Evolutionary conservation across 1,140 invertebrate species (phyloP).

Genomic region (Trissolcus basalis): DNA sequence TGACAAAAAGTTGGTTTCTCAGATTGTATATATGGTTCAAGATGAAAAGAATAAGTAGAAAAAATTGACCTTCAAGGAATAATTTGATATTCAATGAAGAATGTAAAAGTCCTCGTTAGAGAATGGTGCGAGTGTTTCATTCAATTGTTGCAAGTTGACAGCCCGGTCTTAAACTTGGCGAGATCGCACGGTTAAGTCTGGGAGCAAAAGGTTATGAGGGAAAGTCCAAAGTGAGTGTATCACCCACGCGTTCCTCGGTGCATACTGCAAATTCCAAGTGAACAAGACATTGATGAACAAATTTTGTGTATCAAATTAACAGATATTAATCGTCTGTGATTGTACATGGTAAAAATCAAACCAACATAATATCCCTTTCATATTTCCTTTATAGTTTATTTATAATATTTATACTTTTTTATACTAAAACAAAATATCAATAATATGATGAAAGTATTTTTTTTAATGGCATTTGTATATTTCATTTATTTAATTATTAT

Average conservation of each 20-base stretch:
- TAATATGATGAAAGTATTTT: too few species aligned
- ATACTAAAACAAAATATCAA: too few species aligned
- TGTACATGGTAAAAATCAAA: too few species aligned
- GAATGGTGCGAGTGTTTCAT: constrained; percentile 16
- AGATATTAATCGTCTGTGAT: not conserved
- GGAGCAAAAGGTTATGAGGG: constrained; percentile 61
- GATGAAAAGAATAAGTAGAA: not conserved
- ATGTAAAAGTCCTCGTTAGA: too few species aligned
- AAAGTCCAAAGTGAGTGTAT: constrained; percentile 57
- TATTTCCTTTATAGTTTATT: too few species aligned
- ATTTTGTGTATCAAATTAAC: constrained; percentile 33
- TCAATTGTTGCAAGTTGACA: constrained; percentile 10
- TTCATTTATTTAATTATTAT: too few species aligned
- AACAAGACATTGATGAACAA: constrained; percentile 48
- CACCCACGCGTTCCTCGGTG: constrained; percentile 59
- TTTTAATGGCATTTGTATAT: too few species aligned
- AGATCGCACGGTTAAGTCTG: constrained; percentile 20
- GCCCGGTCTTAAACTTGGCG: constrained; percentile 49
- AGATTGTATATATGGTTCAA: too few species aligned
- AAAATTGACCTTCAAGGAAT: too few species aligned
- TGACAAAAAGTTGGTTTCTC: too few species aligned
- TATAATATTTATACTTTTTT: too few species aligned
- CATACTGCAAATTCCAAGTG: constrained; percentile 51
- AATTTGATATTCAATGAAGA: not conserved
- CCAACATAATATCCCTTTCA: too few species aligned